phyloP scores from a whole-genome alignment of 2,797 vertebrate genomes.

The Sparidentex hasta region DNA sequence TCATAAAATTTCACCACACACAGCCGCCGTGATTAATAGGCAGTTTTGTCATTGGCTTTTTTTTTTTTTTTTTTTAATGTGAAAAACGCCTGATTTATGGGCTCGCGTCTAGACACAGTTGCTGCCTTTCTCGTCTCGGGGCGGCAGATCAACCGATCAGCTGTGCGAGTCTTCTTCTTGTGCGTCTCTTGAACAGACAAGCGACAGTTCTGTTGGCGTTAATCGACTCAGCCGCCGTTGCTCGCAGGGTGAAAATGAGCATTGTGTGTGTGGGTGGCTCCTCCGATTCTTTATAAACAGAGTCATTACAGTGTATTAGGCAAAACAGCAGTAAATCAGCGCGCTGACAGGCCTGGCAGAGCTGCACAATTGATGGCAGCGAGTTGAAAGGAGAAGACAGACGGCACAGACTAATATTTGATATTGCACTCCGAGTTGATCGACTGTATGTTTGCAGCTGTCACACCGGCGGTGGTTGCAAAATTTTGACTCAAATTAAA shows the following conservation, averaged over 20 bases:
- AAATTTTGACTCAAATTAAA: conserved; percentile 43
- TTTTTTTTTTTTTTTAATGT: conserved; percentile 59
- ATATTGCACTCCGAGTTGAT: conserved; percentile 55
- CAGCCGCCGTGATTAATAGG: conserved; percentile 61
- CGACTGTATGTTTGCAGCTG: conserved; percentile 60
- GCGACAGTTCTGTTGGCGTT: conserved; percentile 44
- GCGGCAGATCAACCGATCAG: conserved; percentile 62
- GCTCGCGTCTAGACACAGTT: conserved; percentile 60
- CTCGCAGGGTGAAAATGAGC: conserved; percentile 30
- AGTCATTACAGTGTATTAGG: conserved; percentile 68
- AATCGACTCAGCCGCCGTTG: conserved; percentile 27
- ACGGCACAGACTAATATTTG: conserved; percentile 49
- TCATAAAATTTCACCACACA: conserved; percentile 33
- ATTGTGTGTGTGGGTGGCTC: conserved; percentile 59
- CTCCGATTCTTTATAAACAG: conserved; percentile 48
- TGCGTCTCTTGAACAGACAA: conserved; percentile 28
- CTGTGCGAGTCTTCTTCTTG: conserved; percentile 17
- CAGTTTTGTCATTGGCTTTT: conserved; percentile 52
- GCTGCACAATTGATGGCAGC: conserved; percentile 43
- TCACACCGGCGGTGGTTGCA: conserved; percentile 31
- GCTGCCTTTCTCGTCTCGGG: conserved; percentile 49
- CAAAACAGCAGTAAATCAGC: conserved; percentile 72
- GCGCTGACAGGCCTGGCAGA: conserved; percentile 65
- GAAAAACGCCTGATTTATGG: conserved; percentile 71
- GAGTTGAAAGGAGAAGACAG: conserved; percentile 62